These are phyloP conservation scores for Galeruca laticollis DNA, from an alignment of 2,888 invertebrate genomes.

Conservation along the genomic window DNA sequence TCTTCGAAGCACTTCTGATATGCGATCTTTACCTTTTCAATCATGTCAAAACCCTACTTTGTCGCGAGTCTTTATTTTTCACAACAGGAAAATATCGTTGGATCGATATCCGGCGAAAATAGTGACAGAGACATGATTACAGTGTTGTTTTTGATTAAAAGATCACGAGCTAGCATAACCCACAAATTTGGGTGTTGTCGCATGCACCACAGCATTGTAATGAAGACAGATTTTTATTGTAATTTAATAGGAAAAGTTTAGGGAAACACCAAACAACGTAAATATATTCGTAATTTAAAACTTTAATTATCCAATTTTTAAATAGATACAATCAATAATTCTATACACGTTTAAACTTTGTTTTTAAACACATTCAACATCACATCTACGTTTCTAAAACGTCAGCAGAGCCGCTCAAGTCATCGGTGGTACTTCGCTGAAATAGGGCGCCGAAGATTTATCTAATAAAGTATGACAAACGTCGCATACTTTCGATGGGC, in stretches of 20 bases:
- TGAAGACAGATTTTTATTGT: neutral
- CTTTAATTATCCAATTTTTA: conserved; percentile 24
- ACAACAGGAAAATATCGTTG: no score
- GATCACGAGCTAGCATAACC: no score
- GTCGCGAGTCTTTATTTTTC: no score
- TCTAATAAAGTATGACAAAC: conserved; percentile 98
- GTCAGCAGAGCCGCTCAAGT: conserved; percentile 45
- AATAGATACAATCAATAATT: conserved; percentile 31
- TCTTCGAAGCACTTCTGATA: no score
- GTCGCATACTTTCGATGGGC: conserved; percentile 92
- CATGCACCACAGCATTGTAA: no score
- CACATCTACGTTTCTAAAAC: conserved; percentile 20
- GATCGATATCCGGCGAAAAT: no score
- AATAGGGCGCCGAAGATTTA: conserved; percentile 90
- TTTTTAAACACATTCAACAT: conserved; percentile 35
- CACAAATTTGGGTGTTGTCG: no score
- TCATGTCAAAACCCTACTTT: no score
- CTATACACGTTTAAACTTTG: conserved; percentile 32
- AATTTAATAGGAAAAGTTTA: neutral
- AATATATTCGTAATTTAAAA: conserved; percentile 19
- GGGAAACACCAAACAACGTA: neutral
- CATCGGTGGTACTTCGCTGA: conserved; percentile 80
- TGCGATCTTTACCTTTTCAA: no score
- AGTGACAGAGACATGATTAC: no score
- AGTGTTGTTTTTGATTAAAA: no score